Conservation (phyloP, 2,113 vertebrate species). For the Perccottus glenii region DNA sequence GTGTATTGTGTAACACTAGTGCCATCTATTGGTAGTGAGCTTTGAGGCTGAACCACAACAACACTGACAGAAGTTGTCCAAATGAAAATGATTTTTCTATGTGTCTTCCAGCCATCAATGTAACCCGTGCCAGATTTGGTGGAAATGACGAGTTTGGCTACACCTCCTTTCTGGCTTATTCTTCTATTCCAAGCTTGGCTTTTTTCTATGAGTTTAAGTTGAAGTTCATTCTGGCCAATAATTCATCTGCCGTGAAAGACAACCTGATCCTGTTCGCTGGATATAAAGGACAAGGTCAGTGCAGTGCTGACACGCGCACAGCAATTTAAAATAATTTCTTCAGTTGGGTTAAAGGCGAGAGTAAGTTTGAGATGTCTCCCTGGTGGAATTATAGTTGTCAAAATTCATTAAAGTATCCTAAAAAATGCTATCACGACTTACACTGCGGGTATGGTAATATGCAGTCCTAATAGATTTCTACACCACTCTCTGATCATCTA, state of each 20-base stretch:
- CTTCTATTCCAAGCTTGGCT: constrained; percentile 77
- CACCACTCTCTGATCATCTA: constrained; percentile 45
- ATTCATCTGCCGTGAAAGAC: constrained; percentile 81
- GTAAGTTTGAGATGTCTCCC: constrained; percentile 20
- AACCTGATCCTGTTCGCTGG: constrained; percentile 90
- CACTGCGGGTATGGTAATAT: constrained; percentile 54
- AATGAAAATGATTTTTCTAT: constrained; percentile 6
- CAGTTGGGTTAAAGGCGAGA: constrained; percentile 18
- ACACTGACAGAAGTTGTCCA: not conserved
- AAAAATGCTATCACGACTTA: constrained; percentile 29
- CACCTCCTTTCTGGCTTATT: constrained; percentile 84
- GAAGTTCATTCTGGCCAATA: constrained; percentile 84
- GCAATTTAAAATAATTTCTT: constrained; percentile 25
- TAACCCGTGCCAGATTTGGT: constrained; percentile 83
- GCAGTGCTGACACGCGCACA: not conserved
- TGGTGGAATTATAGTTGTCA: constrained; percentile 42
- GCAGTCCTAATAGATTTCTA: constrained; percentile 58
- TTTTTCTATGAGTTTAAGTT: constrained; percentile 85
- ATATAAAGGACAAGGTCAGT: constrained; percentile 86
- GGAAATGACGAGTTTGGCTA: constrained; percentile 84
- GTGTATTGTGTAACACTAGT: constrained; percentile 70
- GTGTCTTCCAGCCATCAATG: constrained; percentile 77
- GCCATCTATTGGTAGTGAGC: constrained; percentile 75
- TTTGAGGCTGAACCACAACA: constrained; percentile 17
- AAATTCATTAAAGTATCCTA: constrained; percentile 46